These are phyloP conservation scores for Trichacis sp. DNA, from an alignment of 2,888 invertebrate species.

Conservation along the genomic window DNA sequence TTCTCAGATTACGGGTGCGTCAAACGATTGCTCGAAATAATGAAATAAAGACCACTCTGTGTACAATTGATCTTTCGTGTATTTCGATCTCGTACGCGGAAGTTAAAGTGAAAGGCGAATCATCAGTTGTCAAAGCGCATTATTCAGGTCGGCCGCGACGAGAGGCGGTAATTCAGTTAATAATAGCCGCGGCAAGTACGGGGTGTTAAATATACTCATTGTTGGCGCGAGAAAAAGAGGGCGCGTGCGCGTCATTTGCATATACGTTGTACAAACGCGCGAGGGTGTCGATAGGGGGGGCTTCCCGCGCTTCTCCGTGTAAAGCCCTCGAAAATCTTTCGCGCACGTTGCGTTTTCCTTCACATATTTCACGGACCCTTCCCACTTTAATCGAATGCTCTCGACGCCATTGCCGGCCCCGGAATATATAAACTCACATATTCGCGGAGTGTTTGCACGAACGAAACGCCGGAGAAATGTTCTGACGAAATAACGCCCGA, in stretches of 20 bases:
- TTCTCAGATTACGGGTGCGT: too few relatives aligned
- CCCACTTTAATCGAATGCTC: conserved; percentile 3
- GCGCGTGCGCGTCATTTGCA: conserved; percentile 4
- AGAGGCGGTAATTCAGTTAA: background rate
- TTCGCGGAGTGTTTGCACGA: background rate
- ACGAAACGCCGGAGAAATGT: background rate
- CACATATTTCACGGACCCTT: conserved; percentile 4
- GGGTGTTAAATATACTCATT: conserved; percentile 6
- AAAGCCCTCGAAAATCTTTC: conserved; percentile 6
- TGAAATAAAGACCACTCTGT: too few relatives aligned
- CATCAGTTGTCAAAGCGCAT: conserved; percentile 4
- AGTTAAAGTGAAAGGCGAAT: too few relatives aligned
- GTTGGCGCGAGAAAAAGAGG: background rate
- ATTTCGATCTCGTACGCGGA: too few relatives aligned
- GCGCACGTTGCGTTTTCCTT: conserved; percentile 4
- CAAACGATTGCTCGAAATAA: too few relatives aligned
- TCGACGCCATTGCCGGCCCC: background rate
- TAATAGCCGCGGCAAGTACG: background rate
- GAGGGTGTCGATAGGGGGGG: background rate
- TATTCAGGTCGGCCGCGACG: conserved; percentile 1
- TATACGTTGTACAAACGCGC: background rate
- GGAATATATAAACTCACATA: background rate
- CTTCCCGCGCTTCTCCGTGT: background rate
- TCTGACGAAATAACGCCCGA: conserved; percentile 2
- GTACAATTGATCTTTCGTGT: background rate